Base-by-base conservation (phyloP, 2,797 vertebrate species). In the Aphelocoma californica region DNA sequence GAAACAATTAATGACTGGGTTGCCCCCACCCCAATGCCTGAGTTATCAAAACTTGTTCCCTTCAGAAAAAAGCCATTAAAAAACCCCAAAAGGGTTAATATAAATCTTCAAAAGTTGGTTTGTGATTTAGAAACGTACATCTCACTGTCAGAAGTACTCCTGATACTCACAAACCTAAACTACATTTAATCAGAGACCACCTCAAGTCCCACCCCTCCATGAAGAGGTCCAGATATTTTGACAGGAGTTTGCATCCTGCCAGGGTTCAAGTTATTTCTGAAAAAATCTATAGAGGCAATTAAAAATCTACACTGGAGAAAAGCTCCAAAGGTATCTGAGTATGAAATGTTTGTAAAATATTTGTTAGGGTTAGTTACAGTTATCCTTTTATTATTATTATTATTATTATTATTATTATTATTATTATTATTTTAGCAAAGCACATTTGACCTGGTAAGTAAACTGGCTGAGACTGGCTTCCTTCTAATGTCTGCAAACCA, bases 21-120 rank as follows among this genome's bases (percentile, higher is more conserved):
- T 61, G 5, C 4, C 21, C 4, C 3, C 18, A 16, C 4, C 12
- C 8, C 16, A 40, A 2, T 17, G 8, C 15, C n/a, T 20, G 32
- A 81, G 10, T 73, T 89, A 50, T 6, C 36, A 70, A 80, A 86
- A 79, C 12, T 45, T 53, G 8, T 40, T 67, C 26, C 40, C 14
- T 74, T 86, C 65, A 51, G 19, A 12, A 80, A 62, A 93, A 90
- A 56, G 5, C 1, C 8, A 65, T 47, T 29, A 2, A 10, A 47
- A 65, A 75, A 64, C 9, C 32, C 17, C n/a, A 28, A 9, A 42
- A 36, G 1, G 54, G 4, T 25, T 61, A 16, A 57, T 17, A 6
- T 6, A 71, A 29, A 14, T 51, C 13, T 69, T 79, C 29, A 67
- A 24, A 92, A n/a, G 4, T 23, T 44, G 8, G 5, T 45, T 67